Base-by-base conservation (phyloP, 2,888 invertebrate species). In the Heliconius hortense region DNA sequence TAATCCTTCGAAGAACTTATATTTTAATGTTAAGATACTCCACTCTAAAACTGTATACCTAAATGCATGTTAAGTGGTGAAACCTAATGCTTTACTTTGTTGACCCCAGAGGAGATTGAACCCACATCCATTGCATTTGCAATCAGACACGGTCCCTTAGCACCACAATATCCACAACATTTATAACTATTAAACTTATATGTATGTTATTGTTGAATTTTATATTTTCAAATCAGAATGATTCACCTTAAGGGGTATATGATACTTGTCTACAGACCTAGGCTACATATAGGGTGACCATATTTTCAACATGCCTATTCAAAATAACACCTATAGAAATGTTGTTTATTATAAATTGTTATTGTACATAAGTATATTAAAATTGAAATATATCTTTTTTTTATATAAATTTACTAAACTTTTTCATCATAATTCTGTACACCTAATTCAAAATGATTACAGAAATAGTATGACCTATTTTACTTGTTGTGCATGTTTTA, bases 201-300 rank as follows among this genome's bases (percentile, higher is more conserved):
- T 11, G 1, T 56, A 3, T 56, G 3, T 53, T 53, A n/a, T n/a
- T 53, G 53, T 53, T 21, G 21, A 53, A 53, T 53, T 53, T 15
- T 53, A n/a, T 53, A 18, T 21, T 21, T 21, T 21, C 8, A 8
- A 18, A 48, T 8, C 8, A 18, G 18, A n/a, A n/a, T 1, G n/a
- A 10, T 26, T 82, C 85, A 74, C 81, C 82, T 79, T 79, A 82
- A 81, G 72, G 77, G 77, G 66, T 48, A 80, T 79, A 78, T 48
- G 59, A 26, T 59, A 26, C 13, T 59, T 59, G 13, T 59, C 24
- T 60, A 59, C 1, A 60, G 11, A 26, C 5, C 59, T 60, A n/a
- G 18, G 21, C 53, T 21, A 10, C 10, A 21, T 21, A 21, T 21
- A 21, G 21, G 53, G 53, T 53, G 21, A 21, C 53, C 53, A 53